Evolutionary conservation across 1,140 invertebrate genomes (phyloP), one percentile per base, ranked within the genome.

Genomic region (Lanistes nyassanus): DNA sequence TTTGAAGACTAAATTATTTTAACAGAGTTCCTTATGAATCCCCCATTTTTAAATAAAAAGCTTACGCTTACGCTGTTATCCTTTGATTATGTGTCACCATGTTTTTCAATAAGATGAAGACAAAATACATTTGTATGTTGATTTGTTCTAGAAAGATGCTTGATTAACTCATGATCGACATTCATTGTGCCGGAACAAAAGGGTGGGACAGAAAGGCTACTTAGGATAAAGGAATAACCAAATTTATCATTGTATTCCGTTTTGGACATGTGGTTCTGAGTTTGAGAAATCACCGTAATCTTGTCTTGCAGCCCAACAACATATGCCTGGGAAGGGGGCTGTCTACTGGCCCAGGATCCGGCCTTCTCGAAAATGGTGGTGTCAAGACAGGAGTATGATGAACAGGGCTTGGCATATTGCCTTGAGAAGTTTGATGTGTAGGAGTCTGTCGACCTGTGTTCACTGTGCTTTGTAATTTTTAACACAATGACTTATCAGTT

Each of bases 311-410:
- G 93, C 84, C 95, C 96, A 0, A 89, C 94, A 1, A 94, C 93
- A 0, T 96, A 96, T 90, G 91, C 95, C 0, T 98, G 97, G 97
- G 91, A 94, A 80, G 96, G 96, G 51, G 97, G 96, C 0, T 93
- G 92, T 80, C 83, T 92, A 36, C 87, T 98, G 23, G 93, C 94
- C 11, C 91, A 92, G 82, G 93, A 95, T 86, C 90, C 94, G 23
- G 92, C 93, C 39, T 95, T 97, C 82, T 93, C 91, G 7, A 85
- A 85, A 56, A 91, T 94, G 80, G 89, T 94, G 66, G 92, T 97
- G 11, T 94, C 94, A 0, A 94, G 93, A 84, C 93, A 96, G 81
- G 93, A 97, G 77, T 98, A 96, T 88, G 95, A 97, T 69, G 96
- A 98, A 87, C 92, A 94, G 84, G 96, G 96, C 26, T 92, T 93